phyloP scores from a whole-genome alignment of 2,113 vertebrate genomes.

The Seriola aureovittata region DNA sequence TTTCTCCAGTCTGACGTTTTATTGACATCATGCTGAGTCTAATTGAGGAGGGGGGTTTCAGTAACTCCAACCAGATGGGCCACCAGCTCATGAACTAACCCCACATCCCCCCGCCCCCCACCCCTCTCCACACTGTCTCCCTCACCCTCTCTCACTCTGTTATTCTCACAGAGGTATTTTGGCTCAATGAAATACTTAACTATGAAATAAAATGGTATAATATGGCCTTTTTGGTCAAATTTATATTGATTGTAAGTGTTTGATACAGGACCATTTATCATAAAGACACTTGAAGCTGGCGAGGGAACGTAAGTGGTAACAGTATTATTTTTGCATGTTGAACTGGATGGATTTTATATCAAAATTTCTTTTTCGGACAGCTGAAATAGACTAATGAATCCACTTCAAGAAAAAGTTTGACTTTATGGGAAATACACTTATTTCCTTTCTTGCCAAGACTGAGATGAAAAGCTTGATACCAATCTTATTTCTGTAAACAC shows the following conservation, averaged over 20 bases:
- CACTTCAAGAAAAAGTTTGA: constrained; percentile 13
- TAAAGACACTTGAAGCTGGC: constrained; percentile 38
- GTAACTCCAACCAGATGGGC: constrained; percentile 83
- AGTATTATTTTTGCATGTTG: constrained; percentile 50
- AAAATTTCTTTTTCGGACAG: constrained; percentile 29
- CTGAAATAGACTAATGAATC: constrained; percentile 35
- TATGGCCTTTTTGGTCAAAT: constrained; percentile 52
- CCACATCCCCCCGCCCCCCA: background rate
- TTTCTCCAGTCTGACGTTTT: constrained; percentile 81
- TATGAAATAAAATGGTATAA: constrained; percentile 62
- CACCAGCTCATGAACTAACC: constrained; percentile 78
- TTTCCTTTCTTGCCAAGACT: constrained; percentile 17
- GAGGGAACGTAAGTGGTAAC: constrained; percentile 14
- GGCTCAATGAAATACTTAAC: constrained; percentile 61
- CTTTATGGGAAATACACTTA: constrained; percentile 9
- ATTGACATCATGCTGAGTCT: constrained; percentile 84
- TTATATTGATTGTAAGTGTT: constrained; percentile 46
- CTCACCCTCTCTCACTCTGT: constrained; percentile 21
- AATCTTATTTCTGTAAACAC: background rate
- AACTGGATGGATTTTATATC: constrained; percentile 16
- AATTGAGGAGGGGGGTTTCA: constrained; percentile 76
- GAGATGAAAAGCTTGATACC: constrained; percentile 32
- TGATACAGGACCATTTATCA: constrained; percentile 57
- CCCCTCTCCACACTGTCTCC: background rate
- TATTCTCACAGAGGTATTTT: constrained; percentile 43